A percentile compares a stretch with the other conserved stretches of the same genome.
Evolutionary conservation across 2,113 vertebrate genomes (phyloP).

Genomic region (Nerophis ophidion): DNA sequence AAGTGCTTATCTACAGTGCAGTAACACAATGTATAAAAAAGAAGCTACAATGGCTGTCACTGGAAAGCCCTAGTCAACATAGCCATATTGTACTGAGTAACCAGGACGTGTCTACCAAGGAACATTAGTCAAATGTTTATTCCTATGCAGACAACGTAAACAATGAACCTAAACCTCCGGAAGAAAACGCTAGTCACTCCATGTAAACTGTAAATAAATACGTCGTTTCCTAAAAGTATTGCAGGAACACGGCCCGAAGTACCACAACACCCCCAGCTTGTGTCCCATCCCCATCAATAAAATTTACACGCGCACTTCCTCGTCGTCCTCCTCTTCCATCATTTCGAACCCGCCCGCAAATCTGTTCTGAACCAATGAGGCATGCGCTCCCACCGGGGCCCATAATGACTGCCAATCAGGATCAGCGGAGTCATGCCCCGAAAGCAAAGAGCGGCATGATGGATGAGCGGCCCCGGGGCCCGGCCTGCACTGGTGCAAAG

Average conservation of each 20-base stretch:
- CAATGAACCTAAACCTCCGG: too few relatives aligned
- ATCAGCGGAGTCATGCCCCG: conserved; percentile 39
- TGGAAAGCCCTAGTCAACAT: too few relatives aligned
- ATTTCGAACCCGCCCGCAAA: conserved; percentile 43
- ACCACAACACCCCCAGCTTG: conserved; percentile 13
- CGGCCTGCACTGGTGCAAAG: conserved; percentile 35
- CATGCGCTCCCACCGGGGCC: conserved; percentile 42
- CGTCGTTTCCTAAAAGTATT: not conserved
- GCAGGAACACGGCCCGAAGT: conserved; percentile 13
- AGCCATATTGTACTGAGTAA: too few relatives aligned
- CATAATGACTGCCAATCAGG: conserved; percentile 63
- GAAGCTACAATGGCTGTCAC: too few relatives aligned
- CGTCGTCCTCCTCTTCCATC: conserved; percentile 41
- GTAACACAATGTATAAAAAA: too few relatives aligned
- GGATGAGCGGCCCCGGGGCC: conserved; percentile 48
- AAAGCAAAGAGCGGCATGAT: conserved; percentile 45
- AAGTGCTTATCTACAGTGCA: too few relatives aligned
- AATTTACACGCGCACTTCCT: conserved; percentile 19
- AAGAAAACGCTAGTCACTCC: too few relatives aligned
- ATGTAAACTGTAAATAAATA: not conserved
- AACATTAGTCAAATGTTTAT: too few relatives aligned
- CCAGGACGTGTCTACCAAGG: too few relatives aligned
- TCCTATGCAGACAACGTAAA: too few relatives aligned
- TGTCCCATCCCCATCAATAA: conserved; percentile 42
- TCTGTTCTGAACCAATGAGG: conserved; percentile 60